These are phyloP conservation scores for Grallaria varia DNA, from an alignment of 2,113 vertebrate species.

Conservation along the genomic window DNA sequence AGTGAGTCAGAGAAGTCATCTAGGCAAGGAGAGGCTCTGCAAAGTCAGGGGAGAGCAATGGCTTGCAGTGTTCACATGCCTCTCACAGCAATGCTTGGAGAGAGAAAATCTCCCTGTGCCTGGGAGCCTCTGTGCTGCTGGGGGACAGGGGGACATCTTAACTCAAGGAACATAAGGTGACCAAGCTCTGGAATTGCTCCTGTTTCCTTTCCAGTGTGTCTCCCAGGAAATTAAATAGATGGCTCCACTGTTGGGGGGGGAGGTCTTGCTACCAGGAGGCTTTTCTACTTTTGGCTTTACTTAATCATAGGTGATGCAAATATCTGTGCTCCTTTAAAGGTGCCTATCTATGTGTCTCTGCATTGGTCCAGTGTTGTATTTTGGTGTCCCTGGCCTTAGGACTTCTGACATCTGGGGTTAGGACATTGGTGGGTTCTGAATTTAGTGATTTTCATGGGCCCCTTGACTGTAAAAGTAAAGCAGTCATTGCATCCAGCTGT, in stretches of 20 bases:
- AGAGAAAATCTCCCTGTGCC: fast-evolving
- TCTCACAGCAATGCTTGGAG: background rate
- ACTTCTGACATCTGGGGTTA: background rate
- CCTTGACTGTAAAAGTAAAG: background rate
- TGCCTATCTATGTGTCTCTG: fast-evolving
- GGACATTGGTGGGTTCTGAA: background rate
- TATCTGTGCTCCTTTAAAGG: background rate
- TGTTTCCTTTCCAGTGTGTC: background rate
- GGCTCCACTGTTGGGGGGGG: too few species aligned
- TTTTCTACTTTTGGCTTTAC: background rate
- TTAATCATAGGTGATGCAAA: background rate
- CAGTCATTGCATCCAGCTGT: fast-evolving
- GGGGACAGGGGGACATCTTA: background rate
- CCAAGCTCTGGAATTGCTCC: fast-evolving
- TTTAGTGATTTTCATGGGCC: background rate
- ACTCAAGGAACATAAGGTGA: background rate
- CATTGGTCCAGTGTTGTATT: background rate
- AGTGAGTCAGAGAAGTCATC: conserved; percentile 48
- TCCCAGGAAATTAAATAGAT: background rate
- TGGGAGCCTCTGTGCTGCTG: background rate
- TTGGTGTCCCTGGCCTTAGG: background rate
- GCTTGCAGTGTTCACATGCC: background rate
- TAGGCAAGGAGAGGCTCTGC: conserved; percentile 1
- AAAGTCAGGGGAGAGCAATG: background rate
- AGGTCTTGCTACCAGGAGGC: background rate